A percentile compares a stretch with the other conserved stretches of the same genome.
phyloP scores from a whole-genome alignment of 2,888 invertebrate species.

The Schizaphis graminum region DNA sequence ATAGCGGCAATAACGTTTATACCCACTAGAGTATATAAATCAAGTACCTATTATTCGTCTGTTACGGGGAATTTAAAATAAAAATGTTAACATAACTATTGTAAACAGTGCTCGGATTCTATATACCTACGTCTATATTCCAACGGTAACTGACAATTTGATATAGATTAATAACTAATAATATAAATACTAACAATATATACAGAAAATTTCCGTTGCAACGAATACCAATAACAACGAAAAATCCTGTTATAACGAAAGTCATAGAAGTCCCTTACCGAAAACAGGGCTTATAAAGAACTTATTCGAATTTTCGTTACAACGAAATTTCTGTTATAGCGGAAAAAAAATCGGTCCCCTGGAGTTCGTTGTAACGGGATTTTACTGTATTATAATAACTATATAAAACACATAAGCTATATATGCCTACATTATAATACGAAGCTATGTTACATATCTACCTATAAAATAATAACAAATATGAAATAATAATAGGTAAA shows the following conservation, averaged over 20 bases:
- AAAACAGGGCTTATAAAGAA: no score
- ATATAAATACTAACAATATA: no score
- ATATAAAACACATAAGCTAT: neutral
- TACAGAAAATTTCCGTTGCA: no score
- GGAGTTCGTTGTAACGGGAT: no score
- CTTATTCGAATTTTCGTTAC: no score
- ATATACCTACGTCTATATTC: neutral
- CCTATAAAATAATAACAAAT: neutral
- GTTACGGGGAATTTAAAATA: neutral
- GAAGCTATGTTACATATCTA: neutral
- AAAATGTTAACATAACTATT: neutral
- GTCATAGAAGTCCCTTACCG: no score
- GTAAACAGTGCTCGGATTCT: neutral
- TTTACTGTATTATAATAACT: neutral
- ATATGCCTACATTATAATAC: neutral
- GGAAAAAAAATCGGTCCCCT: no score
- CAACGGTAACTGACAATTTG: neutral
- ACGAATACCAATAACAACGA: no score
- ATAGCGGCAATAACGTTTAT: constrained; percentile 9
- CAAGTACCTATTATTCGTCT: neutral
- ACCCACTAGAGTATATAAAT: neutral
- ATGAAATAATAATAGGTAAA: neutral
- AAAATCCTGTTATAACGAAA: no score
- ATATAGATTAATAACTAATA: neutral
- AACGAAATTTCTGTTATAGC: no score